These are phyloP conservation scores for Endomychus coccineus DNA, from an alignment of 2,888 invertebrate species.

Conservation along the genomic window DNA sequence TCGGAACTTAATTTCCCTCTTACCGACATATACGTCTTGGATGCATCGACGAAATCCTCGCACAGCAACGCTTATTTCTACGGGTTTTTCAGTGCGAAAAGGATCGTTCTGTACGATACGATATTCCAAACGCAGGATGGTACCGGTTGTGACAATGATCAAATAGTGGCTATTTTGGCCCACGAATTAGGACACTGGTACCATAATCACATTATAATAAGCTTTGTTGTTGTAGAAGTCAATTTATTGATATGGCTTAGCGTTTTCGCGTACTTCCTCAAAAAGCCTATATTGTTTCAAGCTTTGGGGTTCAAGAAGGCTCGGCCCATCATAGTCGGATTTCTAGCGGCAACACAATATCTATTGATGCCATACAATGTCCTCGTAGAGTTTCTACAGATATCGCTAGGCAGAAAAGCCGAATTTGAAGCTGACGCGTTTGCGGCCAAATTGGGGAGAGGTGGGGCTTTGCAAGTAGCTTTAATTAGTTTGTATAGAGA, in stretches of 20 bases:
- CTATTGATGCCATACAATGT: conserved; percentile 10
- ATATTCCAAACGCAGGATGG: not conserved
- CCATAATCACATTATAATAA: conserved; percentile 9
- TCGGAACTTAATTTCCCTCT: conserved; percentile 3
- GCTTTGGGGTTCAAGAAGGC: conserved; percentile 7
- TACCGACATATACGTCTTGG: conserved; percentile 1
- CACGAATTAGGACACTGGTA: conserved; percentile 12
- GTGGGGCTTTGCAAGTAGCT: conserved; percentile 4
- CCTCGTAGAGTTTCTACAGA: conserved; percentile 3
- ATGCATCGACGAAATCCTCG: not conserved
- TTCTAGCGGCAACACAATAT: conserved; percentile 7
- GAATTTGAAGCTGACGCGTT: conserved; percentile 11
- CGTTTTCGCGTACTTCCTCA: conserved; percentile 2
- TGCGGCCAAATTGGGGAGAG: conserved; percentile 5
- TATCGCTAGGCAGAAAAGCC: conserved; percentile 2
- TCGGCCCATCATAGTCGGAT: conserved; percentile 3
- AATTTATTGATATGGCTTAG: conserved; percentile 7
- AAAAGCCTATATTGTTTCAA: conserved; percentile 6
- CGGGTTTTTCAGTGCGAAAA: conserved; percentile 1
- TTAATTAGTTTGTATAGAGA: conserved; percentile 5
- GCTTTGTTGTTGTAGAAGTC: conserved; percentile 1
- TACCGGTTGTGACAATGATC: conserved; percentile 3
- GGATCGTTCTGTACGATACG: conserved; percentile 4
- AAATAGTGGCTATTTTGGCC: conserved; percentile 6
- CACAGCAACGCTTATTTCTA: conserved; percentile 6